Base-by-base conservation (phyloP, 2,113 vertebrate genomes). In the Nycticorax nycticorax region DNA sequence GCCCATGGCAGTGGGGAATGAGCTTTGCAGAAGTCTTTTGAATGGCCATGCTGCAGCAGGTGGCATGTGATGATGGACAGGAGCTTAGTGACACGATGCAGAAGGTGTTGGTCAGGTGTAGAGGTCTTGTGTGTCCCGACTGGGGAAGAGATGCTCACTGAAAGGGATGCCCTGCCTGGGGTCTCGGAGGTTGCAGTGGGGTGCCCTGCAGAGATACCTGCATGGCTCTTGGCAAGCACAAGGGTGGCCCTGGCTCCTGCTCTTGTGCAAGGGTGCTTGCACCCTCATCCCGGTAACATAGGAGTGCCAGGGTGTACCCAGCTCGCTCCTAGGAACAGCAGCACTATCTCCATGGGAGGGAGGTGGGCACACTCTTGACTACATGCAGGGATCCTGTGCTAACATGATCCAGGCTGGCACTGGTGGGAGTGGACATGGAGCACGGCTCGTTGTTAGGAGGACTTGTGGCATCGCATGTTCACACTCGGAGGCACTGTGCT, bases 401-500 rank as follows among this genome's bases (percentile, higher is more conserved):
- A 4, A 14, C 0, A 1, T 10, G 22, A 20, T 77, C 9, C 14
- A 1, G 80, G 23, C 27, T 56, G 85, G 45, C 8, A 1, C 23
- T 5, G 35, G 11, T n/a, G 18, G 59, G 45, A 76, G 15, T 1
- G 20, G 47, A 9, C 28, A 3, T 0, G 2, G 69, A 45, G 41
- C 47, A 11, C 2, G 2, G n/a, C 35, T 57, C 1, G 1, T n/a
- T 47, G 37, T 4, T 9, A 2, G 6, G 37, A 14, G 9, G 7
- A 20, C 32, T 83, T 4, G 0, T 1, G 27, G n/a, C 10, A 12
- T 14, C 1, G 3, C 3, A 1, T 4, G 48, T 2, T 47, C 22
- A 0, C 1, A 1, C 47, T 16, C 2, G 10, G 55, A 27, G 53
- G 23, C 10, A 10, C 50, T 0, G 9, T 16, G 21, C 30, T 20